Percentiles rank a stretch among this genome's conserved stretches.
Evolutionary conservation across 2,888 invertebrate genomes (phyloP).

Genomic region (Acanthosoma haemorrhoidale): DNA sequence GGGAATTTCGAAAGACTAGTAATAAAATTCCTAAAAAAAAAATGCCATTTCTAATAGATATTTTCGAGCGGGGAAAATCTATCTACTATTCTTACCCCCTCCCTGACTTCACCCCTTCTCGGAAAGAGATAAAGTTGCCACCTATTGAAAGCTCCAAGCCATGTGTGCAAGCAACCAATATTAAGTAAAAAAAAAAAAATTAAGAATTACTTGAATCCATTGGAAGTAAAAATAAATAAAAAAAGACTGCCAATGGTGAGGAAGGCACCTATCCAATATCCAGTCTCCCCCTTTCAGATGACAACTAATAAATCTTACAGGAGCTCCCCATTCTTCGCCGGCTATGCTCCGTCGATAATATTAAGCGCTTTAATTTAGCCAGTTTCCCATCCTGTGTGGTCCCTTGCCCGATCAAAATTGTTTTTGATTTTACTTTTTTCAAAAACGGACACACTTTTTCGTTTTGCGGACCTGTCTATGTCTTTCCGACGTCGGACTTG

Average conservation of each 20-base stretch:
- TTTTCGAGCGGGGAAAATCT: too few species aligned
- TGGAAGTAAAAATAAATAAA: background rate
- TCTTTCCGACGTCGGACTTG: too few species aligned
- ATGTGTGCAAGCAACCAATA: background rate
- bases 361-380: constrained; percentile 1
- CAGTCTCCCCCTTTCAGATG: constrained; percentile 4
- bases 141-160: background rate
- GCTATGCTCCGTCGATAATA: background rate
- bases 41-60: too few species aligned
- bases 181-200: constrained; percentile 9
- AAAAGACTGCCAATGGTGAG: background rate
- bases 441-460: too few species aligned
- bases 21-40: too few species aligned
- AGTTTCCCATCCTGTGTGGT: constrained; percentile 5
- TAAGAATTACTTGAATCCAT: background rate
- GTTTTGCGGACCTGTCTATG: too few species aligned
- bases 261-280: constrained; percentile 10
- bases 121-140: background rate
- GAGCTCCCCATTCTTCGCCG: background rate
- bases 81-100: too few species aligned
- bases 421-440: too few species aligned
- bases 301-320: constrained; percentile 4
- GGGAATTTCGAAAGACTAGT: too few species aligned
- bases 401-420: too few species aligned
- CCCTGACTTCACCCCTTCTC: too few species aligned